Evolutionary conservation across 2,797 vertebrate genomes (phyloP), one percentile per base, ranked within the genome.

Genomic region (Melanogrammus aeglefinus): DNA sequence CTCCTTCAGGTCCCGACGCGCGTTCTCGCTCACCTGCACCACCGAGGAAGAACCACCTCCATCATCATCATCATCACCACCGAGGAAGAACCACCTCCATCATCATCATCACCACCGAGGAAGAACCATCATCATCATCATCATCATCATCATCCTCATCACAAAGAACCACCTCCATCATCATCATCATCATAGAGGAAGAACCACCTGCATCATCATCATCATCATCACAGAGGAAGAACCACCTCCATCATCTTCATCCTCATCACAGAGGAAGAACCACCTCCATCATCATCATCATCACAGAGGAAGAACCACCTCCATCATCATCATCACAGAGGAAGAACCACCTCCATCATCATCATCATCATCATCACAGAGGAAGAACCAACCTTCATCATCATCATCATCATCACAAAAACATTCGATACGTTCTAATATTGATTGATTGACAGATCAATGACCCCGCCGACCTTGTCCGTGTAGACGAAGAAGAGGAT

Each of bases 401-500:
- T 44, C 13, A 51, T n/a, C 31, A 31, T n/a, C n/a, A n/a, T n/a
- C n/a, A n/a, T n/a, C n/a, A n/a, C n/a, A n/a, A 29, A 29, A 29
- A 29, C 29, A 29, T 29, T 29, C 2, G 31, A 51, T 51, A 3
- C 6, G 21, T 5, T 51, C 12, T 51, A 21, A 21, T 51, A 44
- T 44, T 44, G 16, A 44, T 44, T 44, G 2, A 44, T 44, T 44
- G 16, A 2, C 7, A 57, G 6, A 21, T 57, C 5, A 1, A 14
- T 14, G 1, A 0, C 0, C 7, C 24, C 38, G 27, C 90, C 91
- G 91, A 99, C 98, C 97, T 96, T 96, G 88, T 98, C 96, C 51
- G 96, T 99, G 92, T 99, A 98, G 88, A 98, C 95, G 14, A 99
- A 99, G 94, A 99, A 99, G 81, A 99, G 94, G 91, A 97, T 99